Base-by-base conservation (phyloP, 2,797 vertebrate genomes). In the Menidia menidia region DNA sequence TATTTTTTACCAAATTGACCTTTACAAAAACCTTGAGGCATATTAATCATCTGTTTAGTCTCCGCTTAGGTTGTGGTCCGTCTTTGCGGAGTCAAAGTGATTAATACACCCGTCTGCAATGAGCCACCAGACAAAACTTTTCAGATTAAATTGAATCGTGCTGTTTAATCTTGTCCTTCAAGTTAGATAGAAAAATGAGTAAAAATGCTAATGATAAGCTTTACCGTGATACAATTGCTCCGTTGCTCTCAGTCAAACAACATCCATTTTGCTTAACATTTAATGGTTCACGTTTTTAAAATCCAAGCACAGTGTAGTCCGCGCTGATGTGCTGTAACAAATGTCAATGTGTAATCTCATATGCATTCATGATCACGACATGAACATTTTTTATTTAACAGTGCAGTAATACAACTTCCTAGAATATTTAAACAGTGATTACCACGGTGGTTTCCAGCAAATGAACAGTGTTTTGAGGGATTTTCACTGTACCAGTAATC, bases 1-100 rank as follows among this genome's bases (percentile, higher is more conserved):
- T 94, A 92, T 91, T 93, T 94, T 25, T 94, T 89, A 90, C 90
- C 77, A 92, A 92, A 93, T 92, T 94, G 92, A 94, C 93, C 93
- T 95, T 94, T 94, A 89, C 89, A 81, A 88, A 90, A 93, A 89
- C 86, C 88, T 84, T 86, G 88, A 86, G 90, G 83, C 87, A 81
- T 91, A 94, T 94, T 94, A 94, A 94, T 94, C 92, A 92, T 93
- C 71, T 85, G 77, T 90, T 92, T 91, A 86, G 90, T 87, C 88
- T 88, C 85, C 83, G 72, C 92, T 86, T 85, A 86, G 71, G 63
- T 75, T 63, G 54, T 47, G 64, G 73, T 87, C 83, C 75, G 88
- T 78, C 88, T 90, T 82, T 55, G 81, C 84, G 73, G 77, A 84
- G 80, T 88, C 84, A 61, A 71, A 84, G 88, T 92, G 89, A 93